These are phyloP conservation scores for Atta texana DNA, from an alignment of 1,140 invertebrate genomes.

Conservation along the genomic window DNA sequence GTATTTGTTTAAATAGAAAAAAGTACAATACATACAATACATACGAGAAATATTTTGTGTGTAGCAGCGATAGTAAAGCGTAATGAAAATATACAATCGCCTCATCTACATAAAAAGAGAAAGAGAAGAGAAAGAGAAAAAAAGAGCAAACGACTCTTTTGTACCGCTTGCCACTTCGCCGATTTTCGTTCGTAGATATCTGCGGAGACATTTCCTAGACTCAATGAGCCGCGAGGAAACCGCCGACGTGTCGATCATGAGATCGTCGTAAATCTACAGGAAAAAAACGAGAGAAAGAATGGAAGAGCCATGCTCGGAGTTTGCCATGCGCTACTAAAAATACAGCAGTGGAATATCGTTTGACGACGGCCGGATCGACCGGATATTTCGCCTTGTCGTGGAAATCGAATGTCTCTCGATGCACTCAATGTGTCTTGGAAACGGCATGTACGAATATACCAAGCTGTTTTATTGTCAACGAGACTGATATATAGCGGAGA, in stretches of 20 bases:
- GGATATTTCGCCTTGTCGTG: constrained; percentile 47
- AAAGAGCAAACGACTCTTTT: constrained; percentile 23
- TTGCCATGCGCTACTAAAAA: constrained; percentile 7
- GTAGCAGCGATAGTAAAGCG: background rate
- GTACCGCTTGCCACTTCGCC: constrained; percentile 43
- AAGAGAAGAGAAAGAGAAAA: too few species aligned
- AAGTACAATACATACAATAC: background rate
- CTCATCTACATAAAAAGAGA: background rate
- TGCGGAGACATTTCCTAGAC: constrained; percentile 38
- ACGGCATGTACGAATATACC: constrained; percentile 34
- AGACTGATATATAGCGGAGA: constrained; percentile 45
- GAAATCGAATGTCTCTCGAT: constrained; percentile 46
- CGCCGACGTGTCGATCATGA: constrained; percentile 37
- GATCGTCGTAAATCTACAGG: constrained; percentile 23
- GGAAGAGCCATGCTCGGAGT: background rate
- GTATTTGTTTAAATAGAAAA: background rate
- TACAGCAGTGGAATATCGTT: constrained; percentile 17
- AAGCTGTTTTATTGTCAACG: constrained; percentile 42
- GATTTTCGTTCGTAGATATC: constrained; percentile 38
- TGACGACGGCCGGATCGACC: constrained; percentile 21
- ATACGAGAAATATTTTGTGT: background rate
- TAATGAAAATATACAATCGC: background rate
- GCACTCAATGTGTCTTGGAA: constrained; percentile 28
- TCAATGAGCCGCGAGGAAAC: constrained; percentile 47
- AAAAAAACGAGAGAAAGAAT: constrained; percentile 8